Evolutionary conservation across 2,888 invertebrate genomes (phyloP).

Genomic region (Lasioglossum malachurum): DNA sequence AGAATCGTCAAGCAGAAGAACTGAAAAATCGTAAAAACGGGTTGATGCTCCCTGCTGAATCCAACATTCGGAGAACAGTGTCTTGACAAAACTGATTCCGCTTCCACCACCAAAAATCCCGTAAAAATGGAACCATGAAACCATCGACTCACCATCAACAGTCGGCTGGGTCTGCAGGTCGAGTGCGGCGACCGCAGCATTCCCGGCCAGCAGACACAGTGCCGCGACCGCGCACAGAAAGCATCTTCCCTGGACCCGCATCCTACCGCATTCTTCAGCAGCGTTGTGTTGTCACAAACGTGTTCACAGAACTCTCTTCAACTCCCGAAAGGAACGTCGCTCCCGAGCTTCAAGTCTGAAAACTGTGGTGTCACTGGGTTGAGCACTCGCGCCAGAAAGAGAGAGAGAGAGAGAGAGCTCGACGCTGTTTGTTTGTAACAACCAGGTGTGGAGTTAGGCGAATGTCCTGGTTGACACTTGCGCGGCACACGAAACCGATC

Average conservation of each 20-base stretch:
- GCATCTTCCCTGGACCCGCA: constrained; percentile 78
- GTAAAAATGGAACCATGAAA: not conserved
- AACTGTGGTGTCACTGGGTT: not conserved
- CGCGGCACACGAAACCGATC: not conserved
- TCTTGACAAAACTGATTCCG: not conserved
- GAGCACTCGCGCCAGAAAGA: not conserved
- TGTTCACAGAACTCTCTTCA: not conserved
- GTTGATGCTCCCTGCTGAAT: not conserved
- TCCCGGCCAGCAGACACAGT: constrained; percentile 73
- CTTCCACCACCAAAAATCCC: not conserved
- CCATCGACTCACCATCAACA: constrained; percentile 48
- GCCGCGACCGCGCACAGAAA: constrained; percentile 73
- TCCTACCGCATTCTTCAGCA: constrained; percentile 80
- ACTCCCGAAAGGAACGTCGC: not conserved
- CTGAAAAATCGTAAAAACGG: not conserved
- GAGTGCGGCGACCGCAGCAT: constrained; percentile 53
- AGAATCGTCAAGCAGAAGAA: not conserved
- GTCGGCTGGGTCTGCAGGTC: constrained; percentile 45
- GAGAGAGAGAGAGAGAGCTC: not conserved
- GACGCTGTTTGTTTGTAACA: not conserved
- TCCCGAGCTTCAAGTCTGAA: not conserved
- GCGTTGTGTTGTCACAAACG: constrained; percentile 35
- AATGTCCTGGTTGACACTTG: not conserved
- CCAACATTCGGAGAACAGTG: not conserved
- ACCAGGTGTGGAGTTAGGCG: not conserved